Percentiles rank a stretch among this genome's conserved stretches.
Evolutionary conservation across 2,888 invertebrate genomes (phyloP).

Genomic region (Seladonia tumulorum): DNA sequence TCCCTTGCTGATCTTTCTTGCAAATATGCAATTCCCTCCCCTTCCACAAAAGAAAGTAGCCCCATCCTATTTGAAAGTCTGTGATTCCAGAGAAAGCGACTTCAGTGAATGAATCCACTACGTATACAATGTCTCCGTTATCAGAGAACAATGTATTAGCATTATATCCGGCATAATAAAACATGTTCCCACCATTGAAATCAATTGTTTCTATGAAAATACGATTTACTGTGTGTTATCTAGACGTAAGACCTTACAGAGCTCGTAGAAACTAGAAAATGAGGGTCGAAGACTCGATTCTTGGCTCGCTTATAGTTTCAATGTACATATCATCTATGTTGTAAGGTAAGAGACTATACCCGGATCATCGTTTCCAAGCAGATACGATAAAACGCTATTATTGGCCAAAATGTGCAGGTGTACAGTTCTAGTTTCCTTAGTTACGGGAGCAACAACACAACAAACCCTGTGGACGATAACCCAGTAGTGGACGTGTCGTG

Average conservation of each 20-base stretch:
- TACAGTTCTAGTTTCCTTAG: slow-evolving; percentile 73
- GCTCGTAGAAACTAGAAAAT: background rate
- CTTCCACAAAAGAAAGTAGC: slow-evolving; percentile 80
- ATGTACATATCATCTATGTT: background rate
- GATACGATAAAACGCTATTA: slow-evolving; percentile 19
- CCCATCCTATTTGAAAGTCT: slow-evolving; percentile 80
- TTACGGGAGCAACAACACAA: slow-evolving; percentile 76
- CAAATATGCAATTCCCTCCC: slow-evolving; percentile 73
- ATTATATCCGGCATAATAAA: slow-evolving; percentile 77
- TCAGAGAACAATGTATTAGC: slow-evolving; percentile 65
- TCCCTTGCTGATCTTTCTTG: slow-evolving; percentile 61
- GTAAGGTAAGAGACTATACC: slow-evolving; percentile 8
- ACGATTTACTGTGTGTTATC: background rate
- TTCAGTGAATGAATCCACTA: slow-evolving; percentile 70
- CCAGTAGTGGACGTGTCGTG: slow-evolving; percentile 35
- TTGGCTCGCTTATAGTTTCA: background rate
- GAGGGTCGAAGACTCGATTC: background rate
- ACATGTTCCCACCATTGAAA: slow-evolving; percentile 57
- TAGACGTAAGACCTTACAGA: background rate
- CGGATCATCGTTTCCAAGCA: background rate
- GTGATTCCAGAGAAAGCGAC: slow-evolving; percentile 71
- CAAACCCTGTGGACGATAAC: slow-evolving; percentile 51
- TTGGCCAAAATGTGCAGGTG: slow-evolving; percentile 59
- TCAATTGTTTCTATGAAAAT: background rate
- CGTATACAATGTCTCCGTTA: slow-evolving; percentile 41